Percentiles rank a stretch among this genome's conserved stretches.
Evolutionary conservation across 30 jellyfish, hydroid and myxozoan genomes (phyloP).

Genomic region (Mastigias papua): DNA sequence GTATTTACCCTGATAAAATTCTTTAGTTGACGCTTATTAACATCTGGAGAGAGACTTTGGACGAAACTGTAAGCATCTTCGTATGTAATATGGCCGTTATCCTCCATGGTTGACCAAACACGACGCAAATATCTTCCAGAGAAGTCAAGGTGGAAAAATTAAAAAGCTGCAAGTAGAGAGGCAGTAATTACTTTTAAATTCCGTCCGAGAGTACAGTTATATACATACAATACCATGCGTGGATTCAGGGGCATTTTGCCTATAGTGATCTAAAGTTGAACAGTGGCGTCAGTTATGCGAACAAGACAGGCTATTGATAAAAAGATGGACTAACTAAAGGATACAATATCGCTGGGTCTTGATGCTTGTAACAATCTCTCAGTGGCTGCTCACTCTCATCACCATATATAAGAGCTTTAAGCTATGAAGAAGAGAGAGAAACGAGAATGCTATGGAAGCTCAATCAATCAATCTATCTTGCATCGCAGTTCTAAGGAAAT

Average conservation of each 20-base stretch:
- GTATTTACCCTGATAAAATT: slow-evolving; percentile 73
- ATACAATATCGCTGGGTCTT: slow-evolving; percentile 83
- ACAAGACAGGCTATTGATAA: neutral
- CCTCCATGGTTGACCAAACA: slow-evolving; percentile 86
- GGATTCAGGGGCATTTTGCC: too few species aligned
- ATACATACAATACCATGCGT: too few species aligned
- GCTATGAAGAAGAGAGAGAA: slow-evolving; percentile 26
- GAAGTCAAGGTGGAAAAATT: slow-evolving; percentile 23
- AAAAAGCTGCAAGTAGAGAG: neutral
- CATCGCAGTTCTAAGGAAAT: too few species aligned
- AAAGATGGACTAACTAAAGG: slow-evolving; percentile 3
- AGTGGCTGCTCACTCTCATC: slow-evolving; percentile 66
- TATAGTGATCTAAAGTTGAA: too few species aligned
- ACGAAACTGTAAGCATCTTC: slow-evolving; percentile 74
- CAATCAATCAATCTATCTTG: too few species aligned
- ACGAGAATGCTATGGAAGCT: too few species aligned
- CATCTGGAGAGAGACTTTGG: slow-evolving; percentile 55
- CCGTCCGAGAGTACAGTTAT: too few species aligned
- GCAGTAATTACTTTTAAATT: too few species aligned
- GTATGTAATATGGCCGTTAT: slow-evolving; percentile 58
- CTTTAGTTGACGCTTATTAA: slow-evolving; percentile 75
- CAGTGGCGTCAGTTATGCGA: too few species aligned
- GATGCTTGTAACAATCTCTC: slow-evolving; percentile 56
- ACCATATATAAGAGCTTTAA: slow-evolving; percentile 80
- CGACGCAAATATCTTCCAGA: slow-evolving; percentile 65